These are phyloP conservation scores for Nebria salina DNA, from an alignment of 2,888 invertebrate species.

Conservation along the genomic window DNA sequence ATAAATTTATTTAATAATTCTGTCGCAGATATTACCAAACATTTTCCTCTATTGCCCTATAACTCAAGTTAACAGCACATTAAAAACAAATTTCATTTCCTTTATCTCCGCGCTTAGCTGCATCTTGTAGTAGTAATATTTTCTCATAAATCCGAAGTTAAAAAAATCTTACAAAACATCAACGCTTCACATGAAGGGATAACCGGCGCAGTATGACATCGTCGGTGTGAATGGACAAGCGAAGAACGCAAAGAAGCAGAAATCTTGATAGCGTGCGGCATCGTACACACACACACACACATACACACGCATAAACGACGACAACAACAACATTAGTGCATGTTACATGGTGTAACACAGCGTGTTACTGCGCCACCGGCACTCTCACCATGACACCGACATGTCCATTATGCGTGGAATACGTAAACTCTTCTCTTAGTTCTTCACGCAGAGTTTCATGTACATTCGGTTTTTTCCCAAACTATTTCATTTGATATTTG, in stretches of 20 bases:
- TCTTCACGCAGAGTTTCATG: background rate
- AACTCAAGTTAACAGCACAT: background rate
- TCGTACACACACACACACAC: background rate
- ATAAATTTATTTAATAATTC: no score
- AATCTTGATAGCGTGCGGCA: conserved; percentile 1
- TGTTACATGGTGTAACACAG: conserved; percentile 54
- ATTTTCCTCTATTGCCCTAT: background rate
- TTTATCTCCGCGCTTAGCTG: background rate
- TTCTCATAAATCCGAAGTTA: background rate
- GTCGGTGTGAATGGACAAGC: conserved; percentile 1
- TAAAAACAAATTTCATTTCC: conserved; percentile 1
- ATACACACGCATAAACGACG: background rate
- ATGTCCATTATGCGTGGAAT: conserved; percentile 31
- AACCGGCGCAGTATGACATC: background rate
- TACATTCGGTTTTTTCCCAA: background rate
- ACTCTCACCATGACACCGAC: conserved; percentile 30
- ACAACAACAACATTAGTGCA: conserved; percentile 50
- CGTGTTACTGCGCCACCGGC: conserved; percentile 47
- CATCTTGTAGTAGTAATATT: conserved; percentile 1
- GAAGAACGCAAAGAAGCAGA: conserved; percentile 1
- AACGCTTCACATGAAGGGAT: conserved; percentile 1
- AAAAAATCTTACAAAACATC: background rate
- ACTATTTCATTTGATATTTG: background rate
- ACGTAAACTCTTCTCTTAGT: background rate
- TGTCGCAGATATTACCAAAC: background rate